Evolutionary conservation across 2,888 invertebrate genomes (phyloP).

Genomic region (Hypsopygia costalis): DNA sequence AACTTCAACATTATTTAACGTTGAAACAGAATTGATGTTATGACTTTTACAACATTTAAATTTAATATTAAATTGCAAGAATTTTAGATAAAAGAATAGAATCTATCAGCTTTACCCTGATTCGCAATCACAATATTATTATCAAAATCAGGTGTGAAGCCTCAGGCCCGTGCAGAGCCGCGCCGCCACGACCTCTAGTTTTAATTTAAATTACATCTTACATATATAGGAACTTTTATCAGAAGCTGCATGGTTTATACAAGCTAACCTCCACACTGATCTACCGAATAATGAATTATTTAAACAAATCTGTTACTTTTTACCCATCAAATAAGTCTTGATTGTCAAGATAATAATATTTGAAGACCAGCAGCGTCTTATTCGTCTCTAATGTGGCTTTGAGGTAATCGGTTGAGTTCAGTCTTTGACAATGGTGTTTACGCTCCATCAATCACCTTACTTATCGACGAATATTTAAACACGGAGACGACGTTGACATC

Average conservation of each 20-base stretch:
- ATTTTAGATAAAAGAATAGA: not conserved
- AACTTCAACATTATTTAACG: constrained; percentile 4
- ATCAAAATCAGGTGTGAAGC: constrained; percentile 48
- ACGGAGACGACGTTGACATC: not conserved
- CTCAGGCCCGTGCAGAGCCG: constrained; percentile 44
- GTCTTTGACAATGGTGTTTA: constrained; percentile 22
- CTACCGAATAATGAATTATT: constrained; percentile 70
- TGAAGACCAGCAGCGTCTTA: constrained; percentile 29
- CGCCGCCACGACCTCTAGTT: constrained; percentile 62
- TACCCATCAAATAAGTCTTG: constrained; percentile 61
- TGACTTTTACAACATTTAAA: too few species aligned
- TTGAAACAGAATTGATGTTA: too few species aligned
- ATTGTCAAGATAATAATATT: constrained; percentile 56
- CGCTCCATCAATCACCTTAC: not conserved
- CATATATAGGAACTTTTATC: constrained; percentile 81
- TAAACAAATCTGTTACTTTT: constrained; percentile 63
- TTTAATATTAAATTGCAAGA: not conserved
- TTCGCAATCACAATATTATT: constrained; percentile 55
- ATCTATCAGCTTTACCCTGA: constrained; percentile 55
- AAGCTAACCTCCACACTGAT: constrained; percentile 79
- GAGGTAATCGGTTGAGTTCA: constrained; percentile 16
- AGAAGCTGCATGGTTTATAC: constrained; percentile 81
- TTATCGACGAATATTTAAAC: not conserved
- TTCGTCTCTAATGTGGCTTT: constrained; percentile 28
- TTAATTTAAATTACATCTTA: constrained; percentile 76